phyloP scores from a whole-genome alignment of 2,113 vertebrate genomes.

The Spea multiplicata region DNA sequence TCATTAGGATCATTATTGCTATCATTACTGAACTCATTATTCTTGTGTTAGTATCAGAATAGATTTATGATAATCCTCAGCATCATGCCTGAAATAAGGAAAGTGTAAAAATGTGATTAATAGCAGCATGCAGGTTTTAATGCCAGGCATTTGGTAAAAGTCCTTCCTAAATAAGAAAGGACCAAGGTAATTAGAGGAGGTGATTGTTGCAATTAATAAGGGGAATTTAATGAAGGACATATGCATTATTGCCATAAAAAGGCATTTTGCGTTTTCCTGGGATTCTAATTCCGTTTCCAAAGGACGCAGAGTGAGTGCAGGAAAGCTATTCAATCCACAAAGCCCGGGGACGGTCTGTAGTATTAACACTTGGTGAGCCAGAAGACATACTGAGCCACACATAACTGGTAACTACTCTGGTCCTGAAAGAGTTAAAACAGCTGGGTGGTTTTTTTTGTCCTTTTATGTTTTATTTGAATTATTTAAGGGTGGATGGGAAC shows the following conservation, averaged over 20 bases:
- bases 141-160: conserved; percentile 71
- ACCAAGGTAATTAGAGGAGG: conserved; percentile 66
- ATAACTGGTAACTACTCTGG: too few relatives aligned
- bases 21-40: conserved; percentile 89
- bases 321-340: too few relatives aligned
- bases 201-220: conserved; percentile 70
- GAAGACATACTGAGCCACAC: too few relatives aligned
- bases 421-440: too few relatives aligned
- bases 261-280: conserved; percentile 10
- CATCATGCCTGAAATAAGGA: conserved; percentile 80
- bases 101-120: conserved; percentile 85
- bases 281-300: conserved; percentile 5
- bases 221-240: conserved; percentile 61
- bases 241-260: conserved; percentile 53
- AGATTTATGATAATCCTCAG: conserved; percentile 81
- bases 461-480: too few relatives aligned
- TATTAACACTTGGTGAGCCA: too few relatives aligned
- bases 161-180: conserved; percentile 70
- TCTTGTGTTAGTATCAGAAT: conserved; percentile 83
- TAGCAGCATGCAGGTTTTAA: conserved; percentile 80
- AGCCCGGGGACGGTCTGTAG: too few relatives aligned
- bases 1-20: conserved; percentile 85
- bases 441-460: too few relatives aligned
- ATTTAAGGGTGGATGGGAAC: too few relatives aligned
- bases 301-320: too few relatives aligned